Evolutionary conservation across 2,113 vertebrate species (phyloP).

Genomic region (Neodon shergylaensis): DNA sequence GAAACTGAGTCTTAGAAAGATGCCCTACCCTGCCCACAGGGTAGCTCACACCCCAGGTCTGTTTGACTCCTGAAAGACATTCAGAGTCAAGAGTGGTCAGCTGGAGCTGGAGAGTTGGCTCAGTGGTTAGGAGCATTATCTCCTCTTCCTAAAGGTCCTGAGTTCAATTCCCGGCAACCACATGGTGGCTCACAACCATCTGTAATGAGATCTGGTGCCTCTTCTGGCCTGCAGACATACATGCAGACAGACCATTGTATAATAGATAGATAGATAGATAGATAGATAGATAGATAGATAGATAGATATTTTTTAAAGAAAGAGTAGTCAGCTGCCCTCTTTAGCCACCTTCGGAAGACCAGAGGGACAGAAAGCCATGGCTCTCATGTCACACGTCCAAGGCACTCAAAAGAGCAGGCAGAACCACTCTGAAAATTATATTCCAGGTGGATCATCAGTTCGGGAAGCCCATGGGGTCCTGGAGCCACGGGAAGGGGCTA

Average conservation of each 20-base stretch:
- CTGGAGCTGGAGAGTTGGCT: no score
- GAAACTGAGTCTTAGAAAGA: neutral
- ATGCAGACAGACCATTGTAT: no score
- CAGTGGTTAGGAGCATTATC: no score
- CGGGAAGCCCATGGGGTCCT: neutral
- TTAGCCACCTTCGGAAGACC: accelerated
- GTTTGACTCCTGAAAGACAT: neutral
- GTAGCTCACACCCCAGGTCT: neutral
- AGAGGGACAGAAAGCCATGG: neutral
- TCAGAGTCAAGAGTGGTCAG: neutral
- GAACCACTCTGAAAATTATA: neutral
- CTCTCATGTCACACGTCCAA: neutral
- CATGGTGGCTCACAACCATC: no score
- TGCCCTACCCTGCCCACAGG: neutral
- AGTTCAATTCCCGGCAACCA: no score
- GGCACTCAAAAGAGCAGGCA: neutral
- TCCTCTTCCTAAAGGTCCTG: no score
- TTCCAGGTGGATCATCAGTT: neutral
- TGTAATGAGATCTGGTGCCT: no score
- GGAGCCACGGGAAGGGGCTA: neutral
- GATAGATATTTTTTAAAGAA: no score
- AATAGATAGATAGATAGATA: no score
- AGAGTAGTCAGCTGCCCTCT: neutral
- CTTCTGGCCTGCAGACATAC: no score
- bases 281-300: no score